Conservation (phyloP, 2,888 invertebrate genomes). For the Phalangium opilio region DNA sequence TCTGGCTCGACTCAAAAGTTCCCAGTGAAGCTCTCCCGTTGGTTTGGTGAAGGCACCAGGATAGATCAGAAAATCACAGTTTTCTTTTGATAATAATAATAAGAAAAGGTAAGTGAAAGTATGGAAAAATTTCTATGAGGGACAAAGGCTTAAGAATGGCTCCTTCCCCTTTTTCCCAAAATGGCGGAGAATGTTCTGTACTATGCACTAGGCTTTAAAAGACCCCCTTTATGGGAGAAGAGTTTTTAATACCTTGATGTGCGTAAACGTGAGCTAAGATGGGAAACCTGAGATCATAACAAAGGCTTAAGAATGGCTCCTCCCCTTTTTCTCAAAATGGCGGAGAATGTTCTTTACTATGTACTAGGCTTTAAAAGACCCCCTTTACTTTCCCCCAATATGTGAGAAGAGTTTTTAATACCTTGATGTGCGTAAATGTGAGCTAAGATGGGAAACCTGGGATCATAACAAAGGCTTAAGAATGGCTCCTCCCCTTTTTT, state of each 20-base stretch:
- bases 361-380: too few relatives aligned
- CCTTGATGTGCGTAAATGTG: conserved; percentile 34
- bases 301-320: too few relatives aligned
- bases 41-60: conserved; percentile 94
- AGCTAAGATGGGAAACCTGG: conserved; percentile 79
- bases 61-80: conserved; percentile 71
- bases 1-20: conserved; percentile 58
- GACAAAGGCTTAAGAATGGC: too few relatives aligned
- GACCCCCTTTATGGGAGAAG: too few relatives aligned
- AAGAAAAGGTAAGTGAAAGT: not conserved
- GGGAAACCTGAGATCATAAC: conserved; percentile 83
- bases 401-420: too few relatives aligned
- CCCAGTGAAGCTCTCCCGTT: conserved; percentile 89
- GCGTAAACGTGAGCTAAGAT: conserved; percentile 53
- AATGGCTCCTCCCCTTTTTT: too few relatives aligned
- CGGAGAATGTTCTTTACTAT: too few relatives aligned
- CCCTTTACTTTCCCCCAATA: conserved; percentile 80
- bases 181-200: too few relatives aligned
- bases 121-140: too few relatives aligned
- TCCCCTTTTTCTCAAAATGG: too few relatives aligned
- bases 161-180: too few relatives aligned
- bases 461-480: conserved; percentile 92
- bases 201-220: too few relatives aligned
- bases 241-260: conserved; percentile 48
- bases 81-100: conserved; percentile 32